Percentiles rank a stretch among this genome's conserved stretches.
Evolutionary conservation across 2,113 vertebrate species (phyloP).

Genomic region (Lutjanus erythropterus): DNA sequence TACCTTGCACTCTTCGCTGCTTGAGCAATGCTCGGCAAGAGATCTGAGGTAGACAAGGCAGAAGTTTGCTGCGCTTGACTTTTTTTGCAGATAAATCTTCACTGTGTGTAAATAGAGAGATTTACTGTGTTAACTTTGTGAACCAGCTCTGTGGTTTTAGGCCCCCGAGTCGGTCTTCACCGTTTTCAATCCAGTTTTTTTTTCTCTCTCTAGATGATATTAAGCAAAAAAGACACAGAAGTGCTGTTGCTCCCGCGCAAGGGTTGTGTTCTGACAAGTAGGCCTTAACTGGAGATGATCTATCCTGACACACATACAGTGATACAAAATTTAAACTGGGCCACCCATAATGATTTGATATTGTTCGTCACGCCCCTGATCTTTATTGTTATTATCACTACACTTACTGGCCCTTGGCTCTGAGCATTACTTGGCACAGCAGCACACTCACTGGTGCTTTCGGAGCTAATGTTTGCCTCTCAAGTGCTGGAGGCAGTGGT

Average conservation of each 20-base stretch:
- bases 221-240: constrained; percentile 18
- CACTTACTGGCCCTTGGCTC: constrained; percentile 30
- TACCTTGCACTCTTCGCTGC: neutral
- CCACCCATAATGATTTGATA: constrained; percentile 28
- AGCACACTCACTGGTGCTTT: constrained; percentile 7
- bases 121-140: neutral
- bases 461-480: constrained; percentile 37
- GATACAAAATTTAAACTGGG: constrained; percentile 24
- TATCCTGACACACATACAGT: constrained; percentile 16
- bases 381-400: constrained; percentile 36
- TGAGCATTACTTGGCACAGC: constrained; percentile 34
- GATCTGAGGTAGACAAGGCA: neutral
- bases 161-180: constrained; percentile 8
- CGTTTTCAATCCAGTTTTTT: constrained; percentile 9
- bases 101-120: neutral
- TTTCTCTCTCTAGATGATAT: constrained; percentile 24
- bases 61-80: neutral
- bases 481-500: neutral
- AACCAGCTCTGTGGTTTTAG: constrained; percentile 5
- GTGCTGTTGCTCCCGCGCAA: constrained; percentile 25
- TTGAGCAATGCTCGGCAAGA: neutral
- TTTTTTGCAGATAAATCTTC: neutral
- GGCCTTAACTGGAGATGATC: constrained; percentile 29
- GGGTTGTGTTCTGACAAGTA: constrained; percentile 13
- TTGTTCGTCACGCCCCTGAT: constrained; percentile 27